Conservation (phyloP, 2,888 invertebrate species). For the Leucania comma region DNA sequence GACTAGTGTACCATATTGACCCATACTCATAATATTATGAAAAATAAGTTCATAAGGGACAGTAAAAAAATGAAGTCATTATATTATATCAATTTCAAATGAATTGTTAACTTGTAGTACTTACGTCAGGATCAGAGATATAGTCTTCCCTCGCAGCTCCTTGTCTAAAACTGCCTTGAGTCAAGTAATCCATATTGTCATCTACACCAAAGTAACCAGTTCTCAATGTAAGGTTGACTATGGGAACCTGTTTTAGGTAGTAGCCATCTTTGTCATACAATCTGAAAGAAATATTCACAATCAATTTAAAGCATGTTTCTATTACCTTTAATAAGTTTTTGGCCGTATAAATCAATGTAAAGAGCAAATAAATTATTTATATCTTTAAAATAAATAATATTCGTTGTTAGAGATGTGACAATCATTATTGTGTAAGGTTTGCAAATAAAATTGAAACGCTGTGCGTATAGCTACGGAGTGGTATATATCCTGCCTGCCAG, state of each 20-base stretch:
- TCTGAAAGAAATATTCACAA: constrained; percentile 59
- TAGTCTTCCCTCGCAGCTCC: constrained; percentile 75
- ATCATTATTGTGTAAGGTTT: too few relatives aligned
- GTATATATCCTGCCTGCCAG: too few relatives aligned
- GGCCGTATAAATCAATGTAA: not conserved
- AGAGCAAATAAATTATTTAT: not conserved
- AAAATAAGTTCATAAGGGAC: too few relatives aligned
- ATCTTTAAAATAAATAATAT: not conserved
- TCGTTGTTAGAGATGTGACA: not conserved
- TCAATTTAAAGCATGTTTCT: not conserved
- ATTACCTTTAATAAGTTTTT: not conserved
- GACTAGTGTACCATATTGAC: too few relatives aligned
- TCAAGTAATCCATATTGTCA: constrained; percentile 76
- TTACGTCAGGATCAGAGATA: constrained; percentile 79
- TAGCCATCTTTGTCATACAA: constrained; percentile 74
- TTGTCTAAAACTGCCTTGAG: constrained; percentile 81
- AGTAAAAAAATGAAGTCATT: too few relatives aligned
- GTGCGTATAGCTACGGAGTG: too few relatives aligned
- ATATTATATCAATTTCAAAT: too few relatives aligned
- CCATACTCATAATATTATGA: too few relatives aligned
- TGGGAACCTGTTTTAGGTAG: constrained; percentile 72
- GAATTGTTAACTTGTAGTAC: constrained; percentile 37
- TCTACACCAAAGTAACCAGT: constrained; percentile 77
- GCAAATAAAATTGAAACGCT: too few relatives aligned
- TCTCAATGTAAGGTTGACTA: constrained; percentile 75